Evolutionary conservation across 1,140 invertebrate genomes (phyloP), one percentile per base, ranked within the genome.

Genomic region (Epicauta chinensis): DNA sequence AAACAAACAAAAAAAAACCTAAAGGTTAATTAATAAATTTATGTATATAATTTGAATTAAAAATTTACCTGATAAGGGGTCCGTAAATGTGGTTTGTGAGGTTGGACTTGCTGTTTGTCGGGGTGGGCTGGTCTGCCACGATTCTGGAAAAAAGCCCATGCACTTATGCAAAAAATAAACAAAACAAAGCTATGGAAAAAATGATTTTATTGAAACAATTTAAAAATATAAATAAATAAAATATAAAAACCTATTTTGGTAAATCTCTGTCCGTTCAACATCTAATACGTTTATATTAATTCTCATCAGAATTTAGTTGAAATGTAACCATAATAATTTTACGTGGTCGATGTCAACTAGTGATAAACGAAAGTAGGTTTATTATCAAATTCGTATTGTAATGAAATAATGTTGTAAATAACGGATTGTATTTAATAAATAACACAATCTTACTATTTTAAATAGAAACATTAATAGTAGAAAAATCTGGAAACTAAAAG

Each of bases 101-200:
- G 61, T 58, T 38, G 64, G 64, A 55, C 64, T 65, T 37, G 53
- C 60, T 44, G 58, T 66, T 53, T 66, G 64, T 49, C 61, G 42
- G 38, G 64, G 64, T 51, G 64, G 64, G 54, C 62, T 66, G 48
- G 62, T 59, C 52, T 63, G 62, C 64, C 64, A 66, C 52, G 64
- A 60, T 58, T 66, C 64, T 66, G 56, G 16, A 55, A 42, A 53
- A 59, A 47, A 60, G 30, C 41, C 29, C 7, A 17, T 30, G 2
- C 16, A 30, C n/a, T 6, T 6, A 14, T 5, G 16, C 13, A 40
- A 46, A 40, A 17, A 29, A 35, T 13, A 32, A 16, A 11, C 14
- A 12, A 38, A 37, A 16, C 35, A 42, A 42, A 32, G 10, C 10
- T 13, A 14, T 11, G 36, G 9, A 42, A 51, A 40, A 43, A 45